Conservation (phyloP, 2,113 vertebrate species). For the Hippocampus zosterae region DNA sequence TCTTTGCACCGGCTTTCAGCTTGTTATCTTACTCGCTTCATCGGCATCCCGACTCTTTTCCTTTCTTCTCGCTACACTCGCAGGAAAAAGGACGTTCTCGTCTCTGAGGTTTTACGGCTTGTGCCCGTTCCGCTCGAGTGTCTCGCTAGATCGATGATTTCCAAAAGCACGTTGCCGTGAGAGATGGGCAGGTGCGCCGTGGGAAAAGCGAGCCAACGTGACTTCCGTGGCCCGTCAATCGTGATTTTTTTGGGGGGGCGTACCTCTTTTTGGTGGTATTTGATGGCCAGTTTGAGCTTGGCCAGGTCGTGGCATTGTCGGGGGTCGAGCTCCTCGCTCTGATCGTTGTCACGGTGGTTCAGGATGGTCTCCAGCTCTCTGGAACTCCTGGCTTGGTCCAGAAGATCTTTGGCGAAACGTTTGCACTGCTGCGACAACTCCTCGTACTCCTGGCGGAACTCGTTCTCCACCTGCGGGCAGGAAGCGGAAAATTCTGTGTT, state of each 20-base stretch:
- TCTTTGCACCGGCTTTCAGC: conserved; percentile 11
- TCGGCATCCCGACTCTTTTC: background rate
- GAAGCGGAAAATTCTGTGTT: no score
- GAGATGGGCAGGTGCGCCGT: no score
- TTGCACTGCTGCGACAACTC: conserved; percentile 98
- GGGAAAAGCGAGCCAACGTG: no score
- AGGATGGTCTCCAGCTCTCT: conserved; percentile 94
- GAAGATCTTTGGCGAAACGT: conserved; percentile 92
- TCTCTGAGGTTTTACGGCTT: background rate
- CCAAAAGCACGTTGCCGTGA: background rate
- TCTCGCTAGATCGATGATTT: background rate
- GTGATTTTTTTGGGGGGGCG: conserved; percentile 2
- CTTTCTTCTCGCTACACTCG: background rate
- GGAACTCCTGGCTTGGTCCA: conserved; percentile 94
- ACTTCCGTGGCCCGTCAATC: no score
- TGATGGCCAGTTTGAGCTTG: conserved; percentile 97
- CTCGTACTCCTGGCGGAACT: conserved; percentile 97
- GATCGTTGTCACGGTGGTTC: conserved; percentile 92
- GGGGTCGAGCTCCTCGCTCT: conserved; percentile 91
- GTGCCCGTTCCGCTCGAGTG: background rate
- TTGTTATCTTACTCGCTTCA: conserved; percentile 26
- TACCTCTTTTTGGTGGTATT: conserved; percentile 99
- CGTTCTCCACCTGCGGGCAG: conserved; percentile 82
- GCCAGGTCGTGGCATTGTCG: conserved; percentile 91
- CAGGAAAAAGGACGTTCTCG: background rate